These are phyloP conservation scores for Drosophila guanche DNA, from an alignment of 1,140 invertebrate species.

Conservation along the genomic window DNA sequence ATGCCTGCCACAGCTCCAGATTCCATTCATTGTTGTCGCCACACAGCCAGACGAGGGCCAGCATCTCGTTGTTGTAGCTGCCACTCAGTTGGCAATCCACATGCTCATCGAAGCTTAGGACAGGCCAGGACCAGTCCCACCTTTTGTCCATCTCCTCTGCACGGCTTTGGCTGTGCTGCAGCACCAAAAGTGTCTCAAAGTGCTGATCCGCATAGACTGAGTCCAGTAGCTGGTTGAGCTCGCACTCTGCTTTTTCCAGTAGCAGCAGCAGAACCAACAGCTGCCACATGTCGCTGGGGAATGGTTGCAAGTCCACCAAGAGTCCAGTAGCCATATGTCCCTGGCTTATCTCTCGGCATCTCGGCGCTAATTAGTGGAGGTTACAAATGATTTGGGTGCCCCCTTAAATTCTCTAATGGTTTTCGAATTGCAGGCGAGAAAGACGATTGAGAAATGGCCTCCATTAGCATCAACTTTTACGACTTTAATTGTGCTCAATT, in stretches of 20 bases:
- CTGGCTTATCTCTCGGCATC: constrained; percentile 32
- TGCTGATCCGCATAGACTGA: constrained; percentile 28
- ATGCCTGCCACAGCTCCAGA: constrained; percentile 46
- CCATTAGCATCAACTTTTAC: constrained; percentile 42
- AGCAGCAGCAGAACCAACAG: constrained; percentile 28
- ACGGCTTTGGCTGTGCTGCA: constrained; percentile 25
- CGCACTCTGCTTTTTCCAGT: constrained; percentile 6
- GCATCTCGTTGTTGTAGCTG: constrained; percentile 40
- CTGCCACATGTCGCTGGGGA: constrained; percentile 41
- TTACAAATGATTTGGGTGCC: constrained; percentile 41
- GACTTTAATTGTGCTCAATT: constrained; percentile 26
- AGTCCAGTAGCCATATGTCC: background rate
- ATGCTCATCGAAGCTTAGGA: constrained; percentile 32
- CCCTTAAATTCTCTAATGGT: constrained; percentile 14
- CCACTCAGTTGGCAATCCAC: constrained; percentile 24
- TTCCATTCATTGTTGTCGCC: constrained; percentile 12
- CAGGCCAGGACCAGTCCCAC: constrained; percentile 6
- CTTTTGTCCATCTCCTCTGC: background rate
- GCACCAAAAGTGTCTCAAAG: constrained; percentile 30
- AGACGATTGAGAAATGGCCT: constrained; percentile 25
- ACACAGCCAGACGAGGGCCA: constrained; percentile 42
- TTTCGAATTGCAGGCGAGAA: constrained; percentile 16
- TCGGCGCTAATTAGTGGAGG: constrained; percentile 50
- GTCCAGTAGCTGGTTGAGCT: constrained; percentile 3
- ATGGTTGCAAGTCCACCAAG: background rate